A percentile compares a stretch with the other conserved stretches of the same genome.
phyloP scores from a whole-genome alignment of 2,888 invertebrate genomes.

The Orthosia gothica region DNA sequence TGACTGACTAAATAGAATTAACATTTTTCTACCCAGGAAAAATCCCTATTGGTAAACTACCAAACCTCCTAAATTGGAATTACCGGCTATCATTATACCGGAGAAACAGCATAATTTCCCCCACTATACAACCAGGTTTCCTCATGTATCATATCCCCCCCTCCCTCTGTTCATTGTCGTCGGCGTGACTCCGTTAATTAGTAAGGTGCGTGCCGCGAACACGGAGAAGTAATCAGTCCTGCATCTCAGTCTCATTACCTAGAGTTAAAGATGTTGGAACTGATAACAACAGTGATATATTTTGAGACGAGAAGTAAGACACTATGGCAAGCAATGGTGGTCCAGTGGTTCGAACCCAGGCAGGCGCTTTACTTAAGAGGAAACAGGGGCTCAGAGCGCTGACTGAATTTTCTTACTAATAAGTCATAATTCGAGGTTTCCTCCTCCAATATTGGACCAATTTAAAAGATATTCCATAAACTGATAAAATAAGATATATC shows the following conservation, averaged over 20 bases:
- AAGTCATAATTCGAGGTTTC: no score
- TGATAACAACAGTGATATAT: neutral
- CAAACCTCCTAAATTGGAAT: neutral
- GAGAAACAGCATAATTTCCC: constrained; percentile 8
- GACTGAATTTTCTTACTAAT: no score
- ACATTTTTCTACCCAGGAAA: no score
- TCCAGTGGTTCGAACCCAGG: no score
- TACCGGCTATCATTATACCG: neutral
- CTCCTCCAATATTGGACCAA: no score
- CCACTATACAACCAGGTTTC: constrained; percentile 4
- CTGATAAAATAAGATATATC: no score
- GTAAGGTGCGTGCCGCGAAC: constrained; percentile 82
- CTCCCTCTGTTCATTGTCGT: constrained; percentile 37
- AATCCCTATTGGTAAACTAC: neutral
- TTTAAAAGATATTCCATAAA: no score
- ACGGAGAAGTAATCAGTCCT: constrained; percentile 87
- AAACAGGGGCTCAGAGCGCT: no score
- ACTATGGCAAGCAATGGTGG: no score
- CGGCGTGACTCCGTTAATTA: constrained; percentile 85
- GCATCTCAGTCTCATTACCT: constrained; percentile 77
- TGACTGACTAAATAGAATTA: no score
- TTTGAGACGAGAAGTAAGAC: no score
- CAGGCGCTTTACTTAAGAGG: no score
- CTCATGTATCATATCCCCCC: neutral
- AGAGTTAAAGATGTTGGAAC: constrained; percentile 66